These are phyloP conservation scores for Ellobius talpinus DNA, from an alignment of 2,113 vertebrate genomes.

Conservation along the genomic window DNA sequence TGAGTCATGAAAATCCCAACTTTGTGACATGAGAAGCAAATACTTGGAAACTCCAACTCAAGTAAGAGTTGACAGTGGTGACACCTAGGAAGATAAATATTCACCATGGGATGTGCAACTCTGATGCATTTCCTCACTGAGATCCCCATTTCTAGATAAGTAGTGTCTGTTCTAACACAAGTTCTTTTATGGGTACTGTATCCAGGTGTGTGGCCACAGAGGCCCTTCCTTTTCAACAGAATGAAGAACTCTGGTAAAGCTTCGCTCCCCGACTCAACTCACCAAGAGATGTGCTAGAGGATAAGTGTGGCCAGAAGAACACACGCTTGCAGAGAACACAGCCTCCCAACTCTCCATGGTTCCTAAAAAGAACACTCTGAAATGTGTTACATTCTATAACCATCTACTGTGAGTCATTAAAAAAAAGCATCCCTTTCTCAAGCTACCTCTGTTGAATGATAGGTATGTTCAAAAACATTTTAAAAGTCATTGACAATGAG, in stretches of 20 bases:
- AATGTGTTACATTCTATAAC: neutral
- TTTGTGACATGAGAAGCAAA: slow-evolving; percentile 21
- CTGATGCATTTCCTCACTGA: neutral
- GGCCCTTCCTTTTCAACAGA: slow-evolving; percentile 32
- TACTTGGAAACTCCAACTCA: slow-evolving; percentile 44
- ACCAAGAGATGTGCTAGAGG: neutral
- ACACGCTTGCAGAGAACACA: slow-evolving; percentile 21
- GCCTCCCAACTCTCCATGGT: neutral
- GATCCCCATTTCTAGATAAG: slow-evolving; percentile 53
- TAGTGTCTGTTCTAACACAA: slow-evolving; percentile 39
- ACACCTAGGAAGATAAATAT: slow-evolving; percentile 32
- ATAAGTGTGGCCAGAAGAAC: slow-evolving; percentile 34
- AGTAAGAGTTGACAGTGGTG: neutral
- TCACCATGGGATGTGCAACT: slow-evolving; percentile 19
- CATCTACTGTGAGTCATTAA: neutral
- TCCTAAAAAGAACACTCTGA: neutral
- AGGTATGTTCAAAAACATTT: neutral
- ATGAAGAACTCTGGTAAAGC: slow-evolving; percentile 48
- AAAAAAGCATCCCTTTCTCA: neutral
- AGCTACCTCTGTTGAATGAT: slow-evolving; percentile 18
- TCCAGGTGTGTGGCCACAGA: slow-evolving; percentile 65
- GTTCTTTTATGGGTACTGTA: slow-evolving; percentile 58
- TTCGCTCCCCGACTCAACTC: neutral
- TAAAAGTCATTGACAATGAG: neutral
- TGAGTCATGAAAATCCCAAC: neutral